Base-by-base conservation (phyloP, 2,888 invertebrate species). In the Scaptomyza cyrtandrae region DNA sequence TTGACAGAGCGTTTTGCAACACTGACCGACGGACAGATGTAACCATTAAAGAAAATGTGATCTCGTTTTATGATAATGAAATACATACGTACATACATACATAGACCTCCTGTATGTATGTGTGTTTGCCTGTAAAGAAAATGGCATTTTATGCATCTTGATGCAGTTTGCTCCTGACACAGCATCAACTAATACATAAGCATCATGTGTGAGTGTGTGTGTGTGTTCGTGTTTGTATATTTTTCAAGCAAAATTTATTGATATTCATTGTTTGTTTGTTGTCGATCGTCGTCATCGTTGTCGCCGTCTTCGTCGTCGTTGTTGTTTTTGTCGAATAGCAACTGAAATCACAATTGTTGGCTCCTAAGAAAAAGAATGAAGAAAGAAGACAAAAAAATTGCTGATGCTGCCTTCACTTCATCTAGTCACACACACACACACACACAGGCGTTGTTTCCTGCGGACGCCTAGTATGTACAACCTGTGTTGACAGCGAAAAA, bases 191-290 rank as follows among this genome's bases (percentile, higher is more conserved):
- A 69, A 63, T 59, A 59, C 62, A 48, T 41, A 14, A 9, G 9
- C 57, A 55, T 33, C 31, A 16, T 14, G 11, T 24, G 19, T 53
- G 37, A 44, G 10, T 53, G 19, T 53, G 37, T 48, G 10, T 53
- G 27, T 61, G 53, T 64, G 41, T 54, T 49, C 48, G 29, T 75
- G 58, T 44, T 29, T 71, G 62, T 72, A 53, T 72, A 60, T 76
- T 75, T 77, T 70, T 77, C 73, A 67, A 73, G 80, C 65, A 80
- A 71, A 79, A 79, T 79, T 79, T 79, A 79, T 79, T 77, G 79
- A 79, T 79, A 79, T 79, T 79, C 80, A 79, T 79, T 79, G 75
- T 80, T 80, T 79, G 77, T 80, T 79, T 77, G 78, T 79, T 75
- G 77, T 74, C 77, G 75, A 75, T 75, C 76, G 75, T 68, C 75